Percentiles rank a stretch among this genome's conserved stretches.
These are phyloP conservation scores for Sebastolobus altivelis DNA, from an alignment of 2,797 vertebrate species.

Conservation along the genomic window DNA sequence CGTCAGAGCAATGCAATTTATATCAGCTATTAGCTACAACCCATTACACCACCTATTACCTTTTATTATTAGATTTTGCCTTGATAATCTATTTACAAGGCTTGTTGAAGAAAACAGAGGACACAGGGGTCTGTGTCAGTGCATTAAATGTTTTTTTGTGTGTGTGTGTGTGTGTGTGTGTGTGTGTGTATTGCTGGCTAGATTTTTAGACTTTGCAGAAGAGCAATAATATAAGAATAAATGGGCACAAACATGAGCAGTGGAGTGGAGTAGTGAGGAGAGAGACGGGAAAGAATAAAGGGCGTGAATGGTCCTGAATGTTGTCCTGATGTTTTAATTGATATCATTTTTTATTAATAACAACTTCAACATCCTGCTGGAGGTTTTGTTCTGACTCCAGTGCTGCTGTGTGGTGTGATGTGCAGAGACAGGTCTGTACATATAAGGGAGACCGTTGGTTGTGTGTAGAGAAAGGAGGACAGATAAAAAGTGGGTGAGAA, in stretches of 20 bases:
- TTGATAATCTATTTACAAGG: slow-evolving; percentile 22
- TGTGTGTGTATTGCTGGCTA: neutral
- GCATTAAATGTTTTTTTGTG: neutral
- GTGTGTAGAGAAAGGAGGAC: slow-evolving; percentile 30
- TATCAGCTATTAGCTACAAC: neutral
- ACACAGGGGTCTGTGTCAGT: slow-evolving; percentile 4
- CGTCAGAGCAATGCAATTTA: neutral
- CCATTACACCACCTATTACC: neutral
- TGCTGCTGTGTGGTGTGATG: neutral
- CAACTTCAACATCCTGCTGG: neutral
- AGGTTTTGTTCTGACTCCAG: slow-evolving; percentile 7
- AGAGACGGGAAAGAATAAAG: neutral
- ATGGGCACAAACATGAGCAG: neutral
- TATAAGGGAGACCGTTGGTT: neutral
- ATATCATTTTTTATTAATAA: neutral
- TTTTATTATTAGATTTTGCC: slow-evolving; percentile 36
- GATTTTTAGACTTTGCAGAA: neutral
- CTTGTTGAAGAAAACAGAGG: slow-evolving; percentile 25
- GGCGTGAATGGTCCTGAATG: neutral
- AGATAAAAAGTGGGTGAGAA: slow-evolving; percentile 42
- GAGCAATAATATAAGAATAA: neutral
- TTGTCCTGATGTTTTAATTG: slow-evolving; percentile 2
- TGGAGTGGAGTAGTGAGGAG: slow-evolving; percentile 12
- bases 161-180: neutral
- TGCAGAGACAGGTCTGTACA: slow-evolving; percentile 2